phyloP scores from a whole-genome alignment of 2,113 vertebrate species.

The Alosa alosa region DNA sequence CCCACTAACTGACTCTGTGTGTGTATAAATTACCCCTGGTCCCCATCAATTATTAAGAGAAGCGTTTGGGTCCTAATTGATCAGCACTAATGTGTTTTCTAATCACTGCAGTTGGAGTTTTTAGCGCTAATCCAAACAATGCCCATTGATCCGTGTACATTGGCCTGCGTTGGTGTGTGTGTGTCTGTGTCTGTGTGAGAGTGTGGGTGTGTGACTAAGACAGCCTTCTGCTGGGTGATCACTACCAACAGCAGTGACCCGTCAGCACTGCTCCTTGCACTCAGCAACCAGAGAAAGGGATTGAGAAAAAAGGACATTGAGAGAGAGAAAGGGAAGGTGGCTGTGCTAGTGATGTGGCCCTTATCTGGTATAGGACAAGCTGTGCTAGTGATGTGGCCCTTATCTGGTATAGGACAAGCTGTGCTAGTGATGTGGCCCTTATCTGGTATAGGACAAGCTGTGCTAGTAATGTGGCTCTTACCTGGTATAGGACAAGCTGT shows the following conservation, averaged over 20 bases:
- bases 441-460: no score
- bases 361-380: no score
- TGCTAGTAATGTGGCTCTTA: no score
- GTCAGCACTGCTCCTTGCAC: neutral
- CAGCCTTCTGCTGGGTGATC: no score
- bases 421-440: no score
- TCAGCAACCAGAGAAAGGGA: neutral
- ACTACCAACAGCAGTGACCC: neutral
- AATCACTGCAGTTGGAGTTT: slow-evolving; percentile 99
- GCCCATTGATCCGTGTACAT: slow-evolving; percentile 83
- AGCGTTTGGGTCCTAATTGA: slow-evolving; percentile 97
- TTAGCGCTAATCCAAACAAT: slow-evolving; percentile 97
- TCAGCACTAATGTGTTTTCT: slow-evolving; percentile 99
- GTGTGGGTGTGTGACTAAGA: no score
- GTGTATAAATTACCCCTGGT: slow-evolving; percentile 80
- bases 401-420: no score
- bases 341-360: no score
- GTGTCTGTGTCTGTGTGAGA: no score
- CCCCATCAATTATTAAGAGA: slow-evolving; percentile 97
- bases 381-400: no score
- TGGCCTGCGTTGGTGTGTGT: no score
- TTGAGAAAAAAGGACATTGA: neutral
- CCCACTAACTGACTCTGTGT: slow-evolving; percentile 76
- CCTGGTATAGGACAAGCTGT: no score
- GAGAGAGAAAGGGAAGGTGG: neutral